A percentile compares a stretch with the other conserved stretches of the same genome.
These are phyloP conservation scores for Dicrurus megarhynchus DNA, from an alignment of 2,113 vertebrate genomes.

Conservation along the genomic window DNA sequence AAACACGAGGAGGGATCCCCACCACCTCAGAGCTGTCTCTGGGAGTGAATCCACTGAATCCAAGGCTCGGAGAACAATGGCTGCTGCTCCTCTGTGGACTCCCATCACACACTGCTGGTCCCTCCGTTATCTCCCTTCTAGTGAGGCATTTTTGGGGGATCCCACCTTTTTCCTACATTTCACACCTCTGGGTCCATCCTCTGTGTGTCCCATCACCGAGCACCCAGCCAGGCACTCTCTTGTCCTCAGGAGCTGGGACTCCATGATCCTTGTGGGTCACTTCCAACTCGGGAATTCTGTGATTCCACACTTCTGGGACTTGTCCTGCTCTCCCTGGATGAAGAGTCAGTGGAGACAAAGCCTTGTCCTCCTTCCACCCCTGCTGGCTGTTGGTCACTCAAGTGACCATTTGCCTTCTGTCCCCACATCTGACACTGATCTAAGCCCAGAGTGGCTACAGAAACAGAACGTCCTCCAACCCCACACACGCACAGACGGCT, in stretches of 20 bases:
- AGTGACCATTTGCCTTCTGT: neutral
- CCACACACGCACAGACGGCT: neutral
- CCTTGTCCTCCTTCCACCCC: neutral
- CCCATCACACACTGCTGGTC: neutral
- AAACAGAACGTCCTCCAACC: neutral
- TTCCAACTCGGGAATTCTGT: neutral
- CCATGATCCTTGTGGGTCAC: neutral
- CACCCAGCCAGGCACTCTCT: neutral
- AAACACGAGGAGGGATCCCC: fast-evolving
- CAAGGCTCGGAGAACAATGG: fast-evolving
- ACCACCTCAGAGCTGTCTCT: fast-evolving
- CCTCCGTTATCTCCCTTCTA: fast-evolving
- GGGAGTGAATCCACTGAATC: neutral
- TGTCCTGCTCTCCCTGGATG: neutral
- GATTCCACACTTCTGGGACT: neutral
- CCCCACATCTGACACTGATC: neutral
- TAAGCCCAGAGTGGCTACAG: neutral
- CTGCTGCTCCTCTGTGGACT: neutral
- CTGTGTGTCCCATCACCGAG: fast-evolving
- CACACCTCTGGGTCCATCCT: neutral
- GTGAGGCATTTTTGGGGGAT: neutral
- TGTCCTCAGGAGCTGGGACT: fast-evolving
- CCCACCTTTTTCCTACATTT: fast-evolving
- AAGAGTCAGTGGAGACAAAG: neutral
- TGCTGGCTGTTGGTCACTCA: neutral